phyloP scores from a whole-genome alignment of 1,140 invertebrate species.

The Ptiloglossa arizonensis region DNA sequence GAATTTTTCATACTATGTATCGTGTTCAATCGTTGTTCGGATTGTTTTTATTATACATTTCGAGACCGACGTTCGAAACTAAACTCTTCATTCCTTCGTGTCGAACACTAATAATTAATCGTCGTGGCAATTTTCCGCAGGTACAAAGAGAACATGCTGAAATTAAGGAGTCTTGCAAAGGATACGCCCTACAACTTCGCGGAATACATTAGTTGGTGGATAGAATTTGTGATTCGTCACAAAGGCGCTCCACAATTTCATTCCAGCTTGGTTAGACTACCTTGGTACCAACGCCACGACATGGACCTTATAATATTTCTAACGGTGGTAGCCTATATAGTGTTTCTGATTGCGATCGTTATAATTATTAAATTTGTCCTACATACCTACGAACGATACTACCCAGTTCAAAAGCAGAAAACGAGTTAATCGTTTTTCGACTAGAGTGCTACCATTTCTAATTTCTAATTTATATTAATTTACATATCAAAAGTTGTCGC shows the following conservation, averaged over 20 bases:
- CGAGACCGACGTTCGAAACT: no score
- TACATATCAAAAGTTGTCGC: no score
- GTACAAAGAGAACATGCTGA: slow-evolving; percentile 71
- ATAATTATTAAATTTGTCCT: not conserved
- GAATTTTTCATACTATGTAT: no score
- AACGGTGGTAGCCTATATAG: slow-evolving; percentile 40
- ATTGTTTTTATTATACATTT: no score
- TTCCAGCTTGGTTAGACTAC: slow-evolving; percentile 69
- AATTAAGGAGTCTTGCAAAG: slow-evolving; percentile 62
- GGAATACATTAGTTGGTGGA: slow-evolving; percentile 82
- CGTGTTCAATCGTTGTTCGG: no score
- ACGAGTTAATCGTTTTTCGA: not conserved
- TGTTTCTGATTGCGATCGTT: not conserved
- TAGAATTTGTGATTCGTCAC: slow-evolving; percentile 83
- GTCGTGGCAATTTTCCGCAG: slow-evolving; percentile 48
- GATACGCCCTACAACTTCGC: slow-evolving; percentile 78
- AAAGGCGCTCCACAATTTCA: slow-evolving; percentile 80
- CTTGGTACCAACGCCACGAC: slow-evolving; percentile 72
- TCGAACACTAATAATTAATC: no score
- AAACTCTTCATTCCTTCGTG: no score
- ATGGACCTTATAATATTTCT: slow-evolving; percentile 68
- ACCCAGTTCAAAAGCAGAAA: not conserved
- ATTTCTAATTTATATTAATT: no score
- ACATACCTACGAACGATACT: no score
- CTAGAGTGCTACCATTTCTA: no score